Base-by-base conservation (phyloP, 1,140 invertebrate species). In the Aphidius ervi region DNA sequence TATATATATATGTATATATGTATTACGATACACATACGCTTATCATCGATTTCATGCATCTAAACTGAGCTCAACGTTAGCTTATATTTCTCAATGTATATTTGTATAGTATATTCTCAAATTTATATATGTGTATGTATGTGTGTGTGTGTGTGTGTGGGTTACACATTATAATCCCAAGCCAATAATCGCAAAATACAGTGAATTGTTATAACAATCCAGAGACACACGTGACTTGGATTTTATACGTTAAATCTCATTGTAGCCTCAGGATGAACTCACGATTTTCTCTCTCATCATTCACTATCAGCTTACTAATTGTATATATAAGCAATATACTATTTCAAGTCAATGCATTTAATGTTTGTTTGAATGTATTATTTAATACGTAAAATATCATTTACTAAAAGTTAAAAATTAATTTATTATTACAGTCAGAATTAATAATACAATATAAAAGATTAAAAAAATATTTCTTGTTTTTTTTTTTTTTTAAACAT, bases 21-120 rank as follows among this genome's bases (percentile, higher is more conserved):
- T 31, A 31, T 53, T 59, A 46, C 16, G 16, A 16, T 16, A 16
- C 39, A 42, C n/a, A 8, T 41, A 46, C 50, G 50, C 40, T 60
- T 40, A 60, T 60, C 54, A 60, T 60, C 50, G 45, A 55, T 55
- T 55, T n/a, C 41, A 46, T 53, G 41, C 16, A 39, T 31, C 5
- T 20, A 41, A 58, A 31, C 23, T 31, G 23, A 10, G n/a, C 41
- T 31, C 20, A 50, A 47, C 37, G 8, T 20, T 42, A 23, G 39
- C 41, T 56, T 56, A n/a, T n/a, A 43, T 56, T 16, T 1, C 16
- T 16, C 16, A 16, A 1, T 16, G 16, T 16, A 16, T 16, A 16
- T 16, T 16, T 45, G 42, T 9, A 23, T 2, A 8, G 1, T 31
- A 46, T 56, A 31, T 42, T 42, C 20, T 46, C 23, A 56, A 41